Evolutionary conservation across 2,888 invertebrate species (phyloP), one percentile per base, ranked within the genome.

Genomic region (Coleophora deauratella): DNA sequence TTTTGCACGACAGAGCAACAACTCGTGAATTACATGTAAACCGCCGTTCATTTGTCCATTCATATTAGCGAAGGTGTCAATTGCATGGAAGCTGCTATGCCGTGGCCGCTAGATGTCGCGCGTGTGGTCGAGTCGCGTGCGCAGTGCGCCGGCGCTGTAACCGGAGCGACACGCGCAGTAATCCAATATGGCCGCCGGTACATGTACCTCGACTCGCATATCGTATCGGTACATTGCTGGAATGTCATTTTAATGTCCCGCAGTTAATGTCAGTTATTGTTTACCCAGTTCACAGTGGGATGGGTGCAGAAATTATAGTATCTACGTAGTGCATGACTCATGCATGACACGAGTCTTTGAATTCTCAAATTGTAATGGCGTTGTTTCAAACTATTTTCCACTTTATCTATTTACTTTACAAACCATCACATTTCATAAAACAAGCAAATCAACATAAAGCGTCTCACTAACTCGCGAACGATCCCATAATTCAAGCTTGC

Each of bases 71-170:
- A 10, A 12, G 40, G 37, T 40, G 36, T 38, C 36, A 11, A 28
- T 36, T 64, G 43, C 66, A 66, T 65, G 59, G 56, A 60, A 62
- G 68, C 63, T 61, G 62, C 59, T 57, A 62, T 60, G 59, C 63
- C 48, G 51, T 50, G 52, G 51, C 53, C 64, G 56, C 64, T 77
- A 81, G 80, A 82, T 79, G 79, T 73, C 81, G 81, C 72, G 80
- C 72, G 84, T 81, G 85, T 82, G 84, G 82, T 76, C 82, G 66
- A 68, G 79, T 77, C 82, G 81, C 84, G 84, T 81, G 84, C 84
- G 81, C 81, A 71, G n/a, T 6, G 21, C 21, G 21, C 21, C 21
- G 21, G 21, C 21, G 21, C 55, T 62, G 76, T 71, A 81, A 82
- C 81, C 80, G 72, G 75, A 82, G 78, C 74, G 80, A 81, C 82